Percentiles rank a stretch among this genome's conserved stretches.
Evolutionary conservation across 1,140 invertebrate genomes (phyloP).

Genomic region (Drosophila burlai): DNA sequence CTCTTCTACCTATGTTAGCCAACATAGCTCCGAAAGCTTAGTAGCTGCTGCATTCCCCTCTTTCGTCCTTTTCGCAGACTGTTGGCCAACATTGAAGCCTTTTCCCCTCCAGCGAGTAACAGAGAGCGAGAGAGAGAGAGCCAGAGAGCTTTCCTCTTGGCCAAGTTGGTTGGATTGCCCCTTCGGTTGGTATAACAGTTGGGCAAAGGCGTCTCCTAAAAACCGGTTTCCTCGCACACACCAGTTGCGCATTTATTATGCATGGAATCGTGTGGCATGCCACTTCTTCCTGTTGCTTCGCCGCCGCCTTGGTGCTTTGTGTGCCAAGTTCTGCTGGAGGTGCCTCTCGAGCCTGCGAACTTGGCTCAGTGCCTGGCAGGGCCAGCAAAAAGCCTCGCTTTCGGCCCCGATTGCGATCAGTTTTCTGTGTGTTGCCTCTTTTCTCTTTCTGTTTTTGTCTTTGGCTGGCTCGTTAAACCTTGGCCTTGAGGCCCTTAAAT

Average conservation of each 20-base stretch:
- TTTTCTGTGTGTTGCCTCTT: conserved; percentile 49
- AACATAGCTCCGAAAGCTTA: conserved; percentile 46
- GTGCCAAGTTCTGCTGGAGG: conserved; percentile 25
- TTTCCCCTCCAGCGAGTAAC: conserved; percentile 2
- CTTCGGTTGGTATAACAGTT: conserved; percentile 67
- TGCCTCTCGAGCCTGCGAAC: conserved; percentile 6
- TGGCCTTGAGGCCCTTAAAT: conserved; percentile 85
- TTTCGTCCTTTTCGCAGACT: conserved; percentile 43
- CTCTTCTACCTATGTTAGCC: conserved; percentile 44
- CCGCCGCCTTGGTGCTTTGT: conserved; percentile 28
- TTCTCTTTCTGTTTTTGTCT: conserved; percentile 55
- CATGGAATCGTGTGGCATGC: conserved; percentile 64
- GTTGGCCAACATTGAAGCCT: conserved; percentile 35
- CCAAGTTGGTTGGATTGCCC: conserved; percentile 28
- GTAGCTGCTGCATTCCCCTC: conserved; percentile 27
- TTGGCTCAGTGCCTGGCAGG: conserved; percentile 33
- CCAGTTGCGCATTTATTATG: conserved; percentile 85
- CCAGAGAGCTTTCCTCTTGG: conserved; percentile 59
- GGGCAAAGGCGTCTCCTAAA: conserved; percentile 51
- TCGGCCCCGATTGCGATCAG: conserved; percentile 64
- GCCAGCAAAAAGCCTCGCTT: conserved; percentile 14
- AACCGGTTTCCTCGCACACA: conserved; percentile 81
- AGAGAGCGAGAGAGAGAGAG: too few relatives aligned
- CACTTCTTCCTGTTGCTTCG: conserved; percentile 62
- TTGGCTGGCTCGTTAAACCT: conserved; percentile 70